A percentile compares a stretch with the other conserved stretches of the same genome.
Conservation (phyloP, 2,797 vertebrate species). For the Hoplostethus atlanticus region DNA sequence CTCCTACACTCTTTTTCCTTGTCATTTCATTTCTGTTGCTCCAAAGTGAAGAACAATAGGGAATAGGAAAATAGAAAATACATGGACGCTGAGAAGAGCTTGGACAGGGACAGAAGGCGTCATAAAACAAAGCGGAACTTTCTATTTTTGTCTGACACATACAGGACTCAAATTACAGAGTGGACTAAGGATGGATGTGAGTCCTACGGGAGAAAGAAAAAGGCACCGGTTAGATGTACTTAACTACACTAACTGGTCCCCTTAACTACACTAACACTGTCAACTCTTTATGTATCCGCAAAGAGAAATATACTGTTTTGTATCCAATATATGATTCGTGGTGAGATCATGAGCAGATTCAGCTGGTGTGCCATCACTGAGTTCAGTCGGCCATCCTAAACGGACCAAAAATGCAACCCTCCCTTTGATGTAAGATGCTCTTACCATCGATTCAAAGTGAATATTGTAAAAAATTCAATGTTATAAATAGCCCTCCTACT, state of each 20-base stretch:
- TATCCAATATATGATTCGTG: too few species aligned
- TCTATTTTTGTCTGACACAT: constrained; percentile 22
- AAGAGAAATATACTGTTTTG: too few species aligned
- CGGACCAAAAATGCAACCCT: not conserved
- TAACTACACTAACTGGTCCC: not conserved
- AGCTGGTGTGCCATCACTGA: not conserved
- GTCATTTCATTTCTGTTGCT: not conserved
- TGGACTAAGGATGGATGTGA: not conserved
- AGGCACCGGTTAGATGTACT: constrained; percentile 12
- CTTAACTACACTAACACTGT: too few species aligned
- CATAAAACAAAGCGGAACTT: constrained; percentile 19
- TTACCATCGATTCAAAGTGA: too few species aligned
- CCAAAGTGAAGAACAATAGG: not conserved
- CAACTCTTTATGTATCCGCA: too few species aligned
- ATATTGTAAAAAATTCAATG: not conserved
- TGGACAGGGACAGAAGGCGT: constrained; percentile 20
- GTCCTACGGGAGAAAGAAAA: not conserved
- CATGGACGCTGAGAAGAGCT: not conserved
- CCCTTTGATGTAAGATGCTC: not conserved
- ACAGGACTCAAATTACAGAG: constrained; percentile 14
- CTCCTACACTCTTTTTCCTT: too few species aligned
- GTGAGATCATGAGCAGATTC: not conserved
- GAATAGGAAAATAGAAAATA: not conserved
- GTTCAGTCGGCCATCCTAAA: not conserved
- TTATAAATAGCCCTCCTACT: not conserved